A percentile compares a stretch with the other conserved stretches of the same genome.
phyloP scores from a whole-genome alignment of 1,140 invertebrate genomes.

The Pseudoatta argentina region DNA sequence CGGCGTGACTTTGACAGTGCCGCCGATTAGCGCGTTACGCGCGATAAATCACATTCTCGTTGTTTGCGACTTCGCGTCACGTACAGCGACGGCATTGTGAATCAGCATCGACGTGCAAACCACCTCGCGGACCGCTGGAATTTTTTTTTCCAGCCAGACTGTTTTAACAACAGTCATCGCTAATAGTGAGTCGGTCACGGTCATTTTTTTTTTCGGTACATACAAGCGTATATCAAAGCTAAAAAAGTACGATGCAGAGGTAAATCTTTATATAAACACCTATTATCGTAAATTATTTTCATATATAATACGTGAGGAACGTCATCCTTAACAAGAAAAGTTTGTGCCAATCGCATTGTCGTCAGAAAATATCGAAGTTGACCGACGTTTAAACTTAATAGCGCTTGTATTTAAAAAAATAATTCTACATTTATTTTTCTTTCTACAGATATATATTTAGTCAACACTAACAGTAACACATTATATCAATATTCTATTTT shows the following conservation, averaged over 20 bases:
- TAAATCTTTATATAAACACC: neutral
- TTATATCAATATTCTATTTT: no score
- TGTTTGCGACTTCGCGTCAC: slow-evolving; percentile 50
- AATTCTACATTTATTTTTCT: neutral
- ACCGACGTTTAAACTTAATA: neutral
- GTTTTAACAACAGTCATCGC: slow-evolving; percentile 31
- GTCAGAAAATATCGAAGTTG: neutral
- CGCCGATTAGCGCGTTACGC: slow-evolving; percentile 60
- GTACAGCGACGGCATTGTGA: slow-evolving; percentile 26
- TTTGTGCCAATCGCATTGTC: neutral
- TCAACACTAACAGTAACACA: no score
- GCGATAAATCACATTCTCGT: slow-evolving; percentile 60
- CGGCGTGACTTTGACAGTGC: slow-evolving; percentile 44
- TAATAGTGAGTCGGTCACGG: slow-evolving; percentile 25
- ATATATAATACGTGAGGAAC: neutral
- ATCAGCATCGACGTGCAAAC: slow-evolving; percentile 38
- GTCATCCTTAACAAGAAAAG: neutral
- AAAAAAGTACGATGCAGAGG: neutral
- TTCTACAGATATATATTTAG: neutral
- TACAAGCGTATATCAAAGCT: neutral
- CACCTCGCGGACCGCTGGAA: slow-evolving; percentile 42
- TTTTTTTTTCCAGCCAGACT: slow-evolving; percentile 17
- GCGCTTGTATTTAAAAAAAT: neutral
- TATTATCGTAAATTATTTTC: neutral
- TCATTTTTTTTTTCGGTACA: neutral